Percentiles rank a stretch among this genome's conserved stretches.
phyloP scores from a whole-genome alignment of 2,888 invertebrate genomes.

The Phengaris arion region DNA sequence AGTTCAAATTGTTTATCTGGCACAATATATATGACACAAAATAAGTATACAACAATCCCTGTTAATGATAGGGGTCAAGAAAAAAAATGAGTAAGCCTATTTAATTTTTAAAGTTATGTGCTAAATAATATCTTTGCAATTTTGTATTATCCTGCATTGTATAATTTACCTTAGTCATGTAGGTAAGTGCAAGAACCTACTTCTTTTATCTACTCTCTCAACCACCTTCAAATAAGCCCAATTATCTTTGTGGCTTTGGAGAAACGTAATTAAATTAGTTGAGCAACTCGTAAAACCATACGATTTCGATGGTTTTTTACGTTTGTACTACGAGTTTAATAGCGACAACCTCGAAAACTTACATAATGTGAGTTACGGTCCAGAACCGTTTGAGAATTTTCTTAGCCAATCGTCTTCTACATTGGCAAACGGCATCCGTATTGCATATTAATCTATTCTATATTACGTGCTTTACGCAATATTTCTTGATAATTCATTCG shows the following conservation, averaged over 20 bases:
- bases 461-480: slow-evolving; percentile 29
- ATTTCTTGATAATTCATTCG: not conserved
- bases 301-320: slow-evolving; percentile 15
- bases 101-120: not conserved
- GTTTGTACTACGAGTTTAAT: slow-evolving; percentile 28
- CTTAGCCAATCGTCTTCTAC: slow-evolving; percentile 57
- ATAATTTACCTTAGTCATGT: not conserved
- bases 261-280: slow-evolving; percentile 22
- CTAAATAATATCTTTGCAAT: not conserved
- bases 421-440: slow-evolving; percentile 50
- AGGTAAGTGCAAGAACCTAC: too few species aligned
- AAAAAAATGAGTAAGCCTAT: not conserved
- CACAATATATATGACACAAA: too few species aligned
- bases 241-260: not conserved
- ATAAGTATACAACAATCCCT: too few species aligned
- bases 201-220: not conserved
- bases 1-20: too few species aligned
- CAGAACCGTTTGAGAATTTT: slow-evolving; percentile 58
- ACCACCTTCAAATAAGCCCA: slow-evolving; percentile 5
- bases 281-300: slow-evolving; percentile 26
- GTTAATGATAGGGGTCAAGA: too few species aligned
- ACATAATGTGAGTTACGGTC: slow-evolving; percentile 55
- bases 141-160: not conserved
- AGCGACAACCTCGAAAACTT: slow-evolving; percentile 40
- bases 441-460: slow-evolving; percentile 48